Base-by-base conservation (phyloP, 2,888 invertebrate genomes). In the Lasioglossum figueresi region DNA sequence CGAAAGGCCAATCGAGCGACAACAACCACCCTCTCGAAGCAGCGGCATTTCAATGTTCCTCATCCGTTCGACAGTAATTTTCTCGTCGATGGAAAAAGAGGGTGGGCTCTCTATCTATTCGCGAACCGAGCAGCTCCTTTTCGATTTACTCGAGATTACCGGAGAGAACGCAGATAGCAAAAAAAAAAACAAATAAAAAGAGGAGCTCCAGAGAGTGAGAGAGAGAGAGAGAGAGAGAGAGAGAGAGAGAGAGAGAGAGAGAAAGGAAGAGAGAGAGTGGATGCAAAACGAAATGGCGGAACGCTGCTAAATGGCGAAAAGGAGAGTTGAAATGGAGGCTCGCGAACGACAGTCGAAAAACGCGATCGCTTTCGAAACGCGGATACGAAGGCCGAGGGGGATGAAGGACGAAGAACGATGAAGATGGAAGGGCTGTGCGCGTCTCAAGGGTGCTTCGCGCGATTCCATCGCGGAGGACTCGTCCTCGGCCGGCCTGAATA, bases 361-460 rank as follows among this genome's bases (percentile, higher is more conserved):
- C 79, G 80, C 83, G 86, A 89, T 88, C 83, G 83, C 74, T 85
- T 79, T 73, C 79, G 63, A 79, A 79, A 66, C 59, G 80, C 40
- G 68, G 68, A 75, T 72, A 72, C 40, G 52, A 73, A 48, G 19
- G 71, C 23, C 43, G 31, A 43, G 68, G 8, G 45, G 59, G 10
- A 14, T 31, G 27, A 19, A 31, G 34, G 19, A 31, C 27, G 63
- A 27, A 31, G 66, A 37, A 43, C n/a, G 34, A 66, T 23, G 19
- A 45, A 56, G 66, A 78, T 73, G 71, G 79, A 77, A 83, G 80
- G 77, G 66, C 87, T 76, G 27, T 59, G 63, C 82, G 82, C 80
- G 88, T 88, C 88, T 88, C 83, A 84, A 88, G 87, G 79, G 88
- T 84, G 79, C 88, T 88, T 40, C 75, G 82, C 80, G 79, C 80